These are phyloP conservation scores for Corythornis cristatus DNA, from an alignment of 2,113 vertebrate genomes.

Conservation along the genomic window DNA sequence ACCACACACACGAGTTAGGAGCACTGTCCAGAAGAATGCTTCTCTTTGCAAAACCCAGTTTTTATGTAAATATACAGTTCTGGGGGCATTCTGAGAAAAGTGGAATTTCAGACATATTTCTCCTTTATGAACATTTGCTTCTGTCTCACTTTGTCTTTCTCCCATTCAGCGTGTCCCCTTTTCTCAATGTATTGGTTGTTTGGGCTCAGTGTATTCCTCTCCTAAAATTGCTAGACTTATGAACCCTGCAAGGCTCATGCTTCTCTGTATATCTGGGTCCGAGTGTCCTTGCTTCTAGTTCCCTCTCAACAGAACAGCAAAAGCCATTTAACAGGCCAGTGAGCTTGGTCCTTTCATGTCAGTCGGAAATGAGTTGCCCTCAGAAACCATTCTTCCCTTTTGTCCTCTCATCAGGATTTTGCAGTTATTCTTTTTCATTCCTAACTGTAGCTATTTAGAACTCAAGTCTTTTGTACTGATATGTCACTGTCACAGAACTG, in stretches of 20 bases:
- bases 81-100: background rate
- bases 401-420: conserved; percentile 64
- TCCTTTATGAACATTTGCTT: background rate
- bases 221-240: background rate
- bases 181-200: background rate
- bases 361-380: conserved; percentile 53
- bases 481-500: conserved; percentile 61
- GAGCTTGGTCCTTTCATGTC: conserved; percentile 55
- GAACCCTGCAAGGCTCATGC: background rate
- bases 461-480: conserved; percentile 56
- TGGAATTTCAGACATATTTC: background rate
- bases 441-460: conserved; percentile 62
- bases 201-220: background rate
- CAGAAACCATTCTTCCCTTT: conserved; percentile 52
- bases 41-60: background rate
- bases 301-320: conserved; percentile 17
- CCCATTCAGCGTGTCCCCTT: background rate
- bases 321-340: conserved; percentile 55
- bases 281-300: conserved; percentile 30
- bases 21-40: background rate
- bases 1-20: background rate
- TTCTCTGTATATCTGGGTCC: background rate
- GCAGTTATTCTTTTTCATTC: conserved; percentile 57
- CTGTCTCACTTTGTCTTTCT: background rate
- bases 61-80: background rate